These are phyloP conservation scores for Colius striatus DNA, from an alignment of 2,113 vertebrate genomes.

Conservation along the genomic window DNA sequence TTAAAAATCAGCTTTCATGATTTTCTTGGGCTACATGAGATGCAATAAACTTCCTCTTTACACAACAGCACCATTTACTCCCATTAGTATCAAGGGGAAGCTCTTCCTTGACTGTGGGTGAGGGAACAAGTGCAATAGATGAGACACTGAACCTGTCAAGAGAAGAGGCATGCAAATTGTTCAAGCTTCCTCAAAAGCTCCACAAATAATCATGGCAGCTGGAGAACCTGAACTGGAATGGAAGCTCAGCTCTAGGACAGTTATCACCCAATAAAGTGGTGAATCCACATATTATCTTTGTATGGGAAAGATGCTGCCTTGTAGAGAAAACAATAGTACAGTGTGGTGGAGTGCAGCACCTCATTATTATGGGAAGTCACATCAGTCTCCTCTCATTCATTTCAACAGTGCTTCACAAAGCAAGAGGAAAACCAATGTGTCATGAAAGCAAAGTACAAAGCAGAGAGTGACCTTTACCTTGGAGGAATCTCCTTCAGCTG, in stretches of 20 bases:
- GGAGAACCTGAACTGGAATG: not conserved
- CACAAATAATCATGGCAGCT: too few relatives aligned
- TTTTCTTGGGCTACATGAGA: not conserved
- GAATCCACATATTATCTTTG: not conserved
- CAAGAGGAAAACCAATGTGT: not conserved
- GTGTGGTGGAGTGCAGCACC: not conserved
- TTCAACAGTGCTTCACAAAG: not conserved
- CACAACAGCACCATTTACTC: not conserved
- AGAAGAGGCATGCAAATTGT: not conserved
- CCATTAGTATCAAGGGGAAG: not conserved
- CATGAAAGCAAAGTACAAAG: not conserved
- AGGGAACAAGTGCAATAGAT: not conserved
- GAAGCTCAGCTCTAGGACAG: not conserved
- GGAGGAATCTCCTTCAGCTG: constrained; percentile 83
- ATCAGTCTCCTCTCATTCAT: not conserved
- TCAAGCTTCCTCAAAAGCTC: not conserved
- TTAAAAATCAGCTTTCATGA: not conserved
- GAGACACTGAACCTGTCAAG: not conserved
- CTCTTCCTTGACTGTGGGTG: not conserved
- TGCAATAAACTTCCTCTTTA: not conserved
- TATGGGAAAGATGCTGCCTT: not conserved
- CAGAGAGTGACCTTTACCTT: constrained; percentile 70
- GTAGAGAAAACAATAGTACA: not conserved
- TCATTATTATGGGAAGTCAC: not conserved
- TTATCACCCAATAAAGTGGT: not conserved